Conservation (phyloP, 2,113 vertebrate species). For the Xiphorhynchus elegans region DNA sequence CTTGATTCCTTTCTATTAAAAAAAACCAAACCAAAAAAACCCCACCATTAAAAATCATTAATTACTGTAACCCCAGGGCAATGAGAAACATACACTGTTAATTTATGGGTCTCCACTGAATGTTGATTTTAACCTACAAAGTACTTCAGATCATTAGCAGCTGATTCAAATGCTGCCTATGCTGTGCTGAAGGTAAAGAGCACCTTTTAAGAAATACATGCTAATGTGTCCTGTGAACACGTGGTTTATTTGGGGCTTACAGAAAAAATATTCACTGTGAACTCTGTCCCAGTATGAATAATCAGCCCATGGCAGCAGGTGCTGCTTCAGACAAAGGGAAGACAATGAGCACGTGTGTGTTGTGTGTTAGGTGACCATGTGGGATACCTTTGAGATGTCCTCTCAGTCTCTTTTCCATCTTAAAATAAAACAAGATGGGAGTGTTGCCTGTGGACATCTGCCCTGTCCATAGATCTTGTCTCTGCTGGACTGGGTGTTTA, state of each 20-base stretch:
- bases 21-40: neutral
- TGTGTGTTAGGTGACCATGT: neutral
- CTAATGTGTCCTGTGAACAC: neutral
- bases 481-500: neutral
- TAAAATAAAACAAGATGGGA: neutral
- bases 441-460: neutral
- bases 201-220: neutral
- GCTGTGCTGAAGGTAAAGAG: constrained; percentile 1
- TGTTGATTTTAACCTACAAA: constrained; percentile 36
- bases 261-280: neutral
- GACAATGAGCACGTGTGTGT: accelerated
- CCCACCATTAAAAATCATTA: neutral
- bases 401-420: neutral
- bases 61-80: neutral
- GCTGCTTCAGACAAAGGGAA: neutral
- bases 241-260: neutral
- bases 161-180: constrained; percentile 37
- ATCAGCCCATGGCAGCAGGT: neutral
- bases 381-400: neutral
- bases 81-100: constrained; percentile 32
- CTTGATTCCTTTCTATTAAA: neutral
- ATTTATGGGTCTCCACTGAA: constrained; percentile 57
- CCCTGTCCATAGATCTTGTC: neutral
- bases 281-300: neutral
- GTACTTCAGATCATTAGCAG: constrained; percentile 58